Conservation (phyloP, 2,888 invertebrate genomes). For the Apamea crenata region DNA sequence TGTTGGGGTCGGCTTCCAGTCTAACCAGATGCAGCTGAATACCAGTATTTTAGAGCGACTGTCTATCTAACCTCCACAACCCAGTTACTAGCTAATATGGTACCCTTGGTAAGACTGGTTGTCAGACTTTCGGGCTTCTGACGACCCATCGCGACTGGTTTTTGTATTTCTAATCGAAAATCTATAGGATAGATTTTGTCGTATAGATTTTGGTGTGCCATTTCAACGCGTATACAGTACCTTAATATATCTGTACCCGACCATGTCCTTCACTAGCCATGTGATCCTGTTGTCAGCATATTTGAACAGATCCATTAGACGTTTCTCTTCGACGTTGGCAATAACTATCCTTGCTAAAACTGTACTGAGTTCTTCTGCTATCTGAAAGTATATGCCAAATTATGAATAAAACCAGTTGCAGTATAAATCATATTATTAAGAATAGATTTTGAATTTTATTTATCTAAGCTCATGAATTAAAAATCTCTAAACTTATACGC, state of each 20-base stretch:
- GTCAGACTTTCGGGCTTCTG: too few species aligned
- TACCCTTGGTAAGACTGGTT: too few species aligned
- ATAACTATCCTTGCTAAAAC: constrained; percentile 69
- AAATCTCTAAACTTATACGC: neutral
- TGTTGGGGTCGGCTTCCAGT: too few species aligned
- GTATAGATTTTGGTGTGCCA: neutral
- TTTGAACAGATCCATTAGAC: constrained; percentile 33
- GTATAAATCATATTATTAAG: neutral
- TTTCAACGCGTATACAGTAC: constrained; percentile 14
- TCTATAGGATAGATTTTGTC: too few species aligned
- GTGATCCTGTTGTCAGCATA: fast-evolving
- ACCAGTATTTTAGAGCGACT: too few species aligned
- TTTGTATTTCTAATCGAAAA: too few species aligned
- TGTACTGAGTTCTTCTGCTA: neutral
- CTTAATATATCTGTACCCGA: neutral
- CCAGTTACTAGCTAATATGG: too few species aligned
- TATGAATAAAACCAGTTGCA: neutral
- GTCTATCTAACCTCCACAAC: too few species aligned
- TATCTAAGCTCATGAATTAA: neutral
- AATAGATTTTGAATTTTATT: neutral
- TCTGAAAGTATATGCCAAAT: constrained; percentile 25
- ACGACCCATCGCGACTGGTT: too few species aligned
- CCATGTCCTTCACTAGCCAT: constrained; percentile 34
- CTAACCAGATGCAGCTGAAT: too few species aligned
- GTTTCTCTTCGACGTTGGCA: constrained; percentile 67